Base-by-base conservation (phyloP, 2,113 vertebrate species). In the Esox niger region DNA sequence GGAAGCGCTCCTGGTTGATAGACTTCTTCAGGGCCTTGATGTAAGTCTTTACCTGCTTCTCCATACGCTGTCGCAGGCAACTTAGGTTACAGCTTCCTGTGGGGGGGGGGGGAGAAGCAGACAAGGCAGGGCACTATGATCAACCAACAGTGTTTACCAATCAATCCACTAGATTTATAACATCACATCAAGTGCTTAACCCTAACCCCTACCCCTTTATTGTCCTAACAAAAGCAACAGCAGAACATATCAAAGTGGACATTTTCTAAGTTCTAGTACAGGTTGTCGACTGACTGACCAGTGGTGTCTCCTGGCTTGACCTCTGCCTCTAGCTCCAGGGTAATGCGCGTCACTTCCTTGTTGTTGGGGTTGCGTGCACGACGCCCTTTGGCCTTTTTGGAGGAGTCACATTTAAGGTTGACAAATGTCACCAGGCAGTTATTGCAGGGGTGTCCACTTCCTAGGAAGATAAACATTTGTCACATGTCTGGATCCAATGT, bases 1-100 rank as follows among this genome's bases (percentile, higher is more conserved):
- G 92, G 86, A 99, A 98, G 30, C 95, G 90, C 81, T 98, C 96
- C 90, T 99, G 96, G 86, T 98, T 98, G 81, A 98, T 98, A 82
- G 96, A 98, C 76, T 98, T 99, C 74, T 95, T 95, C 80, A 99
- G 91, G 73, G 95, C 94, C 86, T 97, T 98, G 86, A 98, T 93
- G 61, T 95, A 94, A 0, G 94, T 93, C 77, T 96, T 98, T 54
- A 98, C 91, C 80, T 96, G 93, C 38, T 94, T 93, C 84, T 99
- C 97, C 89, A 96, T 94, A 13, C 92, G 90, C 87, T 96, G 95
- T 13, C 95, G 88, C 76, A 97, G 89, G 86, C 97, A 98, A 75
- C 91, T 91, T 56, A 96, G 88, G 79, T 94, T 96, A 79, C 97
- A 99, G 80, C 90, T 90, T 59, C 93, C 96, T 98, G 85, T 58